Evolutionary conservation across 2,888 invertebrate species (phyloP).

Genomic region (Chloroclystis v-ata): DNA sequence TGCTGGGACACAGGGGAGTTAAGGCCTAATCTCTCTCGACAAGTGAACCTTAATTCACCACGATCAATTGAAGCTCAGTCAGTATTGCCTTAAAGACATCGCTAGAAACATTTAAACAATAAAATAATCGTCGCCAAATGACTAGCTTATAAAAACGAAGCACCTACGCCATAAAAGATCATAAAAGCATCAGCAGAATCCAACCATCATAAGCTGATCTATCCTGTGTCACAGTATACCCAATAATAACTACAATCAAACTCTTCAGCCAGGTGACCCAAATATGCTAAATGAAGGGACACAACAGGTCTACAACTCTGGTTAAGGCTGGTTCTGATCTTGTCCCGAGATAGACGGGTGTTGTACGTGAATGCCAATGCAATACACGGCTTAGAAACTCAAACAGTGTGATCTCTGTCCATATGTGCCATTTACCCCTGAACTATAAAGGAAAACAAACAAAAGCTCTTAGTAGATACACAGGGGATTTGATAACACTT

Average conservation of each 20-base stretch:
- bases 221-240: constrained; percentile 8
- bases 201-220: constrained; percentile 15
- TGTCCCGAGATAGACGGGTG: constrained; percentile 35
- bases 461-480: constrained; percentile 36
- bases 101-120: constrained; percentile 2
- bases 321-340: constrained; percentile 24
- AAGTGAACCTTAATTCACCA: too few relatives aligned
- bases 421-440: constrained; percentile 33
- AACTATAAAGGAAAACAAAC: constrained; percentile 38
- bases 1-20: too few relatives aligned
- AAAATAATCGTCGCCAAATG: constrained; percentile 8
- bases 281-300: constrained; percentile 26
- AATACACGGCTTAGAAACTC: constrained; percentile 47
- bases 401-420: constrained; percentile 38
- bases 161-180: constrained; percentile 11
- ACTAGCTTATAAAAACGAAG: constrained; percentile 14
- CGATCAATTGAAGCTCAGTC: too few relatives aligned
- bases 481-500: constrained; percentile 32
- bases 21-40: too few relatives aligned
- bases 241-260: neutral
- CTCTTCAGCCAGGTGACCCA: constrained; percentile 16
- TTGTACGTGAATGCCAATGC: constrained; percentile 50
- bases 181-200: constrained; percentile 13
- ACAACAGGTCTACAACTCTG: constrained; percentile 30
- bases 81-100: neutral